Conservation (phyloP, 1,140 invertebrate species). For the Chlorops oryzae region DNA sequence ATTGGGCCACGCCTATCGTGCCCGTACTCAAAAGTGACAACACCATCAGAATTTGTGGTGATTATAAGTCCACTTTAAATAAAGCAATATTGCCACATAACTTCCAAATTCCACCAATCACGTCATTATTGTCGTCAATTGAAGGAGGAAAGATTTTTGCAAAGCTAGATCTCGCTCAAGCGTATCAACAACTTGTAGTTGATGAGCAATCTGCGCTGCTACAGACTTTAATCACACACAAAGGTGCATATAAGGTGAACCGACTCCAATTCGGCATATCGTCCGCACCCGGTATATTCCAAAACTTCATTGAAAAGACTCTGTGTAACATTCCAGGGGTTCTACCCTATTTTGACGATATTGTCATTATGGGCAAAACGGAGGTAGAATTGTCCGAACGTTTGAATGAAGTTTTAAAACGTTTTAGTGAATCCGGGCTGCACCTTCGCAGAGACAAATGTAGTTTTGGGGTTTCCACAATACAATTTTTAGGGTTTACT, state of each 20-base stretch:
- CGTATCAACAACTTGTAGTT: conserved; percentile 39
- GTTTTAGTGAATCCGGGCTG: neutral
- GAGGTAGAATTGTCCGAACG: neutral
- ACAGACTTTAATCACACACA: conserved; percentile 38
- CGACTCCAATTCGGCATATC: no score
- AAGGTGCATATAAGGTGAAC: no score
- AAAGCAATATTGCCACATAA: conserved; percentile 30
- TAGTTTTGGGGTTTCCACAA: neutral
- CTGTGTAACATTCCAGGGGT: conserved; percentile 31
- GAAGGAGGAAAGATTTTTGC: conserved; percentile 30
- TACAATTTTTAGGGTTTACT: conserved; percentile 22
- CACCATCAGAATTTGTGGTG: no score
- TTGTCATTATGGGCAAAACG: conserved; percentile 23
- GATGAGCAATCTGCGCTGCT: conserved; percentile 17
- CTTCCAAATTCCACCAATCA: conserved; percentile 50
- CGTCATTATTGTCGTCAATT: no score
- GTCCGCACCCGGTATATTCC: conserved; percentile 45
- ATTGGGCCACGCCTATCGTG: no score
- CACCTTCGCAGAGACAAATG: conserved; percentile 3
- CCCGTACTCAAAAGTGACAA: no score
- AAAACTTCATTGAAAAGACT: conserved; percentile 17
- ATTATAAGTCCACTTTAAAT: conserved; percentile 37
- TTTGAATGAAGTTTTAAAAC: neutral
- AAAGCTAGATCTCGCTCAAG: conserved; percentile 35
- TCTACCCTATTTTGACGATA: conserved; percentile 39